Evolutionary conservation across 2,888 invertebrate genomes (phyloP).

Genomic region (Orchesella flavescens): DNA sequence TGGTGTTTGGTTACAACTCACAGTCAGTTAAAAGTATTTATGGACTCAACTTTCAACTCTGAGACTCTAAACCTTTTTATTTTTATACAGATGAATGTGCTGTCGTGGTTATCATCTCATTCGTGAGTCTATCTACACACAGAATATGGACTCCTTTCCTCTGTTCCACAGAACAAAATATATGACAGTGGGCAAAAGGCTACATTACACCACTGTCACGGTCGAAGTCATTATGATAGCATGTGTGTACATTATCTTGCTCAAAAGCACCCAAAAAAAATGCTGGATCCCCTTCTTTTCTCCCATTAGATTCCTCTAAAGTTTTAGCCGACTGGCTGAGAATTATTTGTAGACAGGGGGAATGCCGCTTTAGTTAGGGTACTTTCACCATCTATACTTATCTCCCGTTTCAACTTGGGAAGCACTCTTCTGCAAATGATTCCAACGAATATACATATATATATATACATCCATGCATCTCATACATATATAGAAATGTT

Average conservation of each 20-base stretch:
- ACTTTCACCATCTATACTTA: neutral
- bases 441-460: neutral
- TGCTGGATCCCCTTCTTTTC: neutral
- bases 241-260: slow-evolving; percentile 23
- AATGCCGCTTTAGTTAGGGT: neutral
- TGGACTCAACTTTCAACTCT: slow-evolving; percentile 61
- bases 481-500: neutral
- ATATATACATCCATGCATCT: neutral
- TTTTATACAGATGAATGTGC: slow-evolving; percentile 35
- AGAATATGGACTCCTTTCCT: slow-evolving; percentile 26
- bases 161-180: slow-evolving; percentile 2
- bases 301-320: neutral
- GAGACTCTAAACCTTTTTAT: slow-evolving; percentile 44
- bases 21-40: slow-evolving; percentile 56
- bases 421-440: neutral
- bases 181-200: slow-evolving; percentile 30
- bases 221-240: slow-evolving; percentile 48
- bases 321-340: neutral
- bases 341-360: too few relatives aligned
- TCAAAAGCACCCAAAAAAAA: neutral
- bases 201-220: slow-evolving; percentile 46
- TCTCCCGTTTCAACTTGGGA: neutral
- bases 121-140: slow-evolving; percentile 25
- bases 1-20: slow-evolving; percentile 57
- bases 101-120: slow-evolving; percentile 12